Evolutionary conservation across 1,140 invertebrate species (phyloP).

Genomic region (Charaxes varanes): DNA sequence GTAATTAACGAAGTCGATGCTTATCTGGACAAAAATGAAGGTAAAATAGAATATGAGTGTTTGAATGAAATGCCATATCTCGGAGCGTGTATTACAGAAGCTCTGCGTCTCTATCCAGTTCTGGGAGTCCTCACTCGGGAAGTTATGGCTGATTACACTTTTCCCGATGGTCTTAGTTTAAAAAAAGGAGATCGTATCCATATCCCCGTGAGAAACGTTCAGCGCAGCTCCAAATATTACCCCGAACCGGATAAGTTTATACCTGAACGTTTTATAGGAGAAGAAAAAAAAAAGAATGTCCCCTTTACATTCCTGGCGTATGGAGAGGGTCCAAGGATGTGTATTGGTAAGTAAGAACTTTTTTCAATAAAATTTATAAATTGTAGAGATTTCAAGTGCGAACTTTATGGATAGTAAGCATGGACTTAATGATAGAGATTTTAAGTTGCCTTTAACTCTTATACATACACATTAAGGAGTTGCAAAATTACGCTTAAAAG

Average conservation of each 20-base stretch:
- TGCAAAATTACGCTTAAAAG: too few species aligned
- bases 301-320: constrained; percentile 71
- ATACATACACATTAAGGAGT: too few species aligned
- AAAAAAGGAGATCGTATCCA: constrained; percentile 33
- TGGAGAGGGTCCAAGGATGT: constrained; percentile 75
- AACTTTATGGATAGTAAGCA: too few species aligned
- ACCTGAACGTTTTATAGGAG: constrained; percentile 57
- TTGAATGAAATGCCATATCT: constrained; percentile 24
- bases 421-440: too few species aligned
- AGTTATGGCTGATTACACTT: constrained; percentile 19
- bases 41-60: constrained; percentile 24
- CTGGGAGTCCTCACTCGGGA: constrained; percentile 25
- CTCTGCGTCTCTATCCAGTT: constrained; percentile 26
- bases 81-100: constrained; percentile 23
- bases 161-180: constrained; percentile 27
- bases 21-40: constrained; percentile 16
- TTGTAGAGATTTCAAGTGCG: too few species aligned
- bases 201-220: constrained; percentile 31
- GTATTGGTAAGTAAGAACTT: constrained; percentile 74
- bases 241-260: constrained; percentile 57
- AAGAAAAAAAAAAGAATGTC: constrained; percentile 45
- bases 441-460: too few species aligned
- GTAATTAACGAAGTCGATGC: constrained; percentile 23
- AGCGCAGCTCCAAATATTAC: constrained; percentile 33
- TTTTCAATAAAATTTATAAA: too few species aligned